Conservation (phyloP, 2,797 vertebrate species). For the Orientallactaga sibirica region DNA sequence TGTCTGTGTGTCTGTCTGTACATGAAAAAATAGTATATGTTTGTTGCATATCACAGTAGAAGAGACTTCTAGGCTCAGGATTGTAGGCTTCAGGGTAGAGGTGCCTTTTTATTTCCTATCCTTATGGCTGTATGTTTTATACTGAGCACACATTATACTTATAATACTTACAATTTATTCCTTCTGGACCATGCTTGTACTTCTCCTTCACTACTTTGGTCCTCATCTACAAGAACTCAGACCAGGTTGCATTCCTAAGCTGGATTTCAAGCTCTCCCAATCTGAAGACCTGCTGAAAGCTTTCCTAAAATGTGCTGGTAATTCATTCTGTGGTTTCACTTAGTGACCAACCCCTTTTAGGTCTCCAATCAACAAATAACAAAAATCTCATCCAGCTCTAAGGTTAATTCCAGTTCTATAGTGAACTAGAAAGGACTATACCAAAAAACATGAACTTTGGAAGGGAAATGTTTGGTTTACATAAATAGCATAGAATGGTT, state of each 20-base stretch:
- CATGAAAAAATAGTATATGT: background rate
- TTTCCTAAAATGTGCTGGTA: background rate
- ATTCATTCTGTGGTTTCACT: background rate
- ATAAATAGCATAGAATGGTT: constrained; percentile 27
- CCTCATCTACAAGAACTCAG: background rate
- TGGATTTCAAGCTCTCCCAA: background rate
- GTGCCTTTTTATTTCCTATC: background rate
- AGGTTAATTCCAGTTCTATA: background rate
- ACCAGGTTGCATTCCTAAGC: background rate
- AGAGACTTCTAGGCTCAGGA: background rate
- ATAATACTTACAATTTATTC: background rate
- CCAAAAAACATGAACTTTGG: background rate
- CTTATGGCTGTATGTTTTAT: background rate
- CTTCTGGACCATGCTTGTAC: background rate
- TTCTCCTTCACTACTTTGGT: background rate
- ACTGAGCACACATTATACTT: background rate
- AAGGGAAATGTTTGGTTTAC: background rate
- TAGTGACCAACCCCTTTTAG: background rate
- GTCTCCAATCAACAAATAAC: constrained; percentile 1
- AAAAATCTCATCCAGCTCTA: background rate
- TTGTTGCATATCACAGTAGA: background rate
- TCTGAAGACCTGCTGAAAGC: background rate
- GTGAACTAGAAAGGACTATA: background rate
- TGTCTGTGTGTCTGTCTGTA: no score
- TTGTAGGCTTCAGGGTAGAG: background rate